Conservation (phyloP, 2,113 vertebrate genomes). For the Thryonomys swinderianus region DNA sequence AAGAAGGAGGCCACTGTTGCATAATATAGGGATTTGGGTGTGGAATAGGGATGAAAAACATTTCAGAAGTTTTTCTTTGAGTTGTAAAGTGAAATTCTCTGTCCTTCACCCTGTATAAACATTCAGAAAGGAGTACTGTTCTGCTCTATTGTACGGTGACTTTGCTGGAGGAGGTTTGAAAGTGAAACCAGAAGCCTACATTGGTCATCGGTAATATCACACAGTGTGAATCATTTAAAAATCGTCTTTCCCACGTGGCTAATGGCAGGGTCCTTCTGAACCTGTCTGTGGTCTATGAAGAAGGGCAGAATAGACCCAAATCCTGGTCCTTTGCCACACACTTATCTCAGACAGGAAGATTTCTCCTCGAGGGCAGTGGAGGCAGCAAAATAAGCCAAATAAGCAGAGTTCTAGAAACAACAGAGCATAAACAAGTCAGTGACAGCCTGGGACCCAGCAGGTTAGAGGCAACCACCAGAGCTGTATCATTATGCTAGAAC, state of each 20-base stretch:
- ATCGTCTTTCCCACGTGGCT: constrained; percentile 1
- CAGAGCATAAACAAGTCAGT: not conserved
- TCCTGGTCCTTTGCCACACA: not conserved
- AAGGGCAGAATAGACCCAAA: not conserved
- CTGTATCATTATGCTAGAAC: constrained; percentile 2
- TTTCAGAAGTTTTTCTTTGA: constrained; percentile 6
- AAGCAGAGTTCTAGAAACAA: not conserved
- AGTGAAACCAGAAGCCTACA: not conserved
- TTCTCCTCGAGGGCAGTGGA: not conserved
- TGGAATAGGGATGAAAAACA: not conserved
- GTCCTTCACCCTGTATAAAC: not conserved
- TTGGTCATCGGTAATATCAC: not conserved
- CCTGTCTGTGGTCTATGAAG: not conserved
- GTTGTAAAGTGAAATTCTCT: not conserved
- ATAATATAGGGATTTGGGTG: not conserved
- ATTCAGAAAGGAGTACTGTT: not conserved
- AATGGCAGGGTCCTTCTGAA: not conserved
- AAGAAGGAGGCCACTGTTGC: not conserved
- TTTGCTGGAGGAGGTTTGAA: not conserved
- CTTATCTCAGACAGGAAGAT: not conserved
- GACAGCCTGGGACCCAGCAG: not conserved
- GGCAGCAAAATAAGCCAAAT: not conserved
- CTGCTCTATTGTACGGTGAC: not conserved
- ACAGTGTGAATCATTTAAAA: not conserved
- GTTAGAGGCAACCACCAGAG: constrained; percentile 32